A percentile compares a stretch with the other conserved stretches of the same genome.
Evolutionary conservation across 2,113 vertebrate species (phyloP).

Genomic region (Archilochus colubris): DNA sequence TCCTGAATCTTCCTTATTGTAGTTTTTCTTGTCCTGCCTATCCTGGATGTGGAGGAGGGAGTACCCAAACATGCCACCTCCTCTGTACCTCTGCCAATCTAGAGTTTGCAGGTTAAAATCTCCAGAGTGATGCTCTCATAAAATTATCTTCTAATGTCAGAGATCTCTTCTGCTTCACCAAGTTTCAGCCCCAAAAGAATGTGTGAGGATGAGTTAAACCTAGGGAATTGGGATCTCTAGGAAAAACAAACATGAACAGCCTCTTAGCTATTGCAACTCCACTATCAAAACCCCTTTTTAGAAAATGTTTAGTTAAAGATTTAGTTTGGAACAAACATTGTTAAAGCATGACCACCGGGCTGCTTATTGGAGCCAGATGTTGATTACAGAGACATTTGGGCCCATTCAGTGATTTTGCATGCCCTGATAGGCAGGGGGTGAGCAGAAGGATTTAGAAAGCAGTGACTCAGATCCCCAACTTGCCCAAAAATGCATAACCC

Average conservation of each 20-base stretch:
- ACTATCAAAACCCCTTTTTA: constrained; percentile 62
- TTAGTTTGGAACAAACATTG: constrained; percentile 67
- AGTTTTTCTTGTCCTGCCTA: neutral
- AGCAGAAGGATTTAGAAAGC: constrained; percentile 69
- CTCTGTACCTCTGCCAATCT: neutral
- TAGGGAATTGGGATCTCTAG: constrained; percentile 49
- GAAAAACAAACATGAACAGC: constrained; percentile 60
- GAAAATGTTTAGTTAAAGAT: constrained; percentile 72
- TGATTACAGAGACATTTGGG: constrained; percentile 69
- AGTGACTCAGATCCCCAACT: constrained; percentile 59
- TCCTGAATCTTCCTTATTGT: neutral
- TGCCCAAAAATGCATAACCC: constrained; percentile 49
- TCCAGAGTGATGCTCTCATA: neutral
- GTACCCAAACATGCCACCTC: neutral
- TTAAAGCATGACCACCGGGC: constrained; percentile 67
- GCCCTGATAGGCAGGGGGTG: constrained; percentile 74
- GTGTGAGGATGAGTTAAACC: constrained; percentile 65
- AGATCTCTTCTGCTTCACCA: neutral
- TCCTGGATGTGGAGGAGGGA: neutral
- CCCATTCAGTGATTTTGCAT: constrained; percentile 79
- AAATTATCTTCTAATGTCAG: neutral
- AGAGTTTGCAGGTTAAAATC: neutral
- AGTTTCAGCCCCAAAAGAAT: neutral
- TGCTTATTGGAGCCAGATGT: constrained; percentile 88
- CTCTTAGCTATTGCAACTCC: constrained; percentile 43